Conservation (phyloP, 2,113 vertebrate genomes). For the Anseranas semipalmata region DNA sequence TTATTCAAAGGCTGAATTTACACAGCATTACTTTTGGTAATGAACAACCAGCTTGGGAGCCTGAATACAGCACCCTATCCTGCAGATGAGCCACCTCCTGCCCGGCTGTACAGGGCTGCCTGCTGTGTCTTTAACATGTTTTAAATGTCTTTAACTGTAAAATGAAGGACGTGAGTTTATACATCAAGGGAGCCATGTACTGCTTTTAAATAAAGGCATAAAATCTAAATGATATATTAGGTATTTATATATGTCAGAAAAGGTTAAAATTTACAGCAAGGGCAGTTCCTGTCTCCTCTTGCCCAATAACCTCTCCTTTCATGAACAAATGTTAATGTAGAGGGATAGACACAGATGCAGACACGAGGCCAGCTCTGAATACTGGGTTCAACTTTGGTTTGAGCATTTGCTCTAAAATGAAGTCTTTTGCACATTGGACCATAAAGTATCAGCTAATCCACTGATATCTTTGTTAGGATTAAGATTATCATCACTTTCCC, state of each 20-base stretch:
- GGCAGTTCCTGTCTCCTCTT: not conserved
- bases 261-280: not conserved
- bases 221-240: not conserved
- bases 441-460: not conserved
- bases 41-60: not conserved
- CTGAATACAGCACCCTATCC: not conserved
- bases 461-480: not conserved
- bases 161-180: not conserved
- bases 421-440: not conserved
- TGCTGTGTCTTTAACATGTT: not conserved
- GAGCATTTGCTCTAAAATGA: not conserved
- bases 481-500: not conserved
- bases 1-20: not conserved
- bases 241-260: not conserved
- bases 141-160: not conserved
- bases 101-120: accelerated
- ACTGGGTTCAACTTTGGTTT: not conserved
- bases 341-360: not conserved
- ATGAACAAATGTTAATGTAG: not conserved
- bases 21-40: not conserved
- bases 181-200: not conserved
- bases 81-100: accelerated
- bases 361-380: not conserved
- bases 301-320: not conserved
- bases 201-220: not conserved